These are phyloP conservation scores for Xylota sylvarum DNA, from an alignment of 2,888 invertebrate genomes.

Conservation along the genomic window DNA sequence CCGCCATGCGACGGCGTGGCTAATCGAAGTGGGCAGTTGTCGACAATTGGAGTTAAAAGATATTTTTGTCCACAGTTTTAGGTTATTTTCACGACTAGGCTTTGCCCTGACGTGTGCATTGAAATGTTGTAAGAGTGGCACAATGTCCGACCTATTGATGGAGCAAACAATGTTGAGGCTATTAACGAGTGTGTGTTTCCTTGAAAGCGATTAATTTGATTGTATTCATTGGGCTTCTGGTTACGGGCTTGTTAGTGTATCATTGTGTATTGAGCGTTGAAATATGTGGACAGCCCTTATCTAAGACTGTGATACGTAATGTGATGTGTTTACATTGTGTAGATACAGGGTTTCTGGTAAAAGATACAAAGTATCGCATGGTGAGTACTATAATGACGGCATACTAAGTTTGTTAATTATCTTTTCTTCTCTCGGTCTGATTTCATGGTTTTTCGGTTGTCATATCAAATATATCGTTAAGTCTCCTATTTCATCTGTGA, in stretches of 20 bases:
- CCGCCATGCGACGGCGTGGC: slow-evolving; percentile 47
- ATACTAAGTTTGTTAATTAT: no score
- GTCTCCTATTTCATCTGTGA: no score
- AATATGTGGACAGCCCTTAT: background rate
- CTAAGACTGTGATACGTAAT: background rate
- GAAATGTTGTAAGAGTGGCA: slow-evolving; percentile 14
- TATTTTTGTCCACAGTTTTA: slow-evolving; percentile 26
- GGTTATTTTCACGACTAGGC: slow-evolving; percentile 10
- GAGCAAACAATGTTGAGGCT: slow-evolving; percentile 26
- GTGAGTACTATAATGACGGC: no score
- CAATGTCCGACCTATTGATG: background rate
- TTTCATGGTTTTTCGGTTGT: no score
- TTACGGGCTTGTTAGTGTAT: background rate
- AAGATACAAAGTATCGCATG: no score
- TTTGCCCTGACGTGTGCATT: slow-evolving; percentile 20
- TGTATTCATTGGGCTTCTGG: slow-evolving; percentile 16
- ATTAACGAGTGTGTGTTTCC: slow-evolving; percentile 23
- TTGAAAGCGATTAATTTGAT: slow-evolving; percentile 26
- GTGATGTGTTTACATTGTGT: background rate
- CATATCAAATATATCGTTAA: no score
- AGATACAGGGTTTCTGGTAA: no score
- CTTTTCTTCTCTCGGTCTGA: no score
- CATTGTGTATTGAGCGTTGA: background rate
- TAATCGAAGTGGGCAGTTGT: slow-evolving; percentile 52
- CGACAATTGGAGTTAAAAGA: slow-evolving; percentile 53